Conservation (phyloP, 1,140 invertebrate species). For the Cepaea nemoralis region DNA sequence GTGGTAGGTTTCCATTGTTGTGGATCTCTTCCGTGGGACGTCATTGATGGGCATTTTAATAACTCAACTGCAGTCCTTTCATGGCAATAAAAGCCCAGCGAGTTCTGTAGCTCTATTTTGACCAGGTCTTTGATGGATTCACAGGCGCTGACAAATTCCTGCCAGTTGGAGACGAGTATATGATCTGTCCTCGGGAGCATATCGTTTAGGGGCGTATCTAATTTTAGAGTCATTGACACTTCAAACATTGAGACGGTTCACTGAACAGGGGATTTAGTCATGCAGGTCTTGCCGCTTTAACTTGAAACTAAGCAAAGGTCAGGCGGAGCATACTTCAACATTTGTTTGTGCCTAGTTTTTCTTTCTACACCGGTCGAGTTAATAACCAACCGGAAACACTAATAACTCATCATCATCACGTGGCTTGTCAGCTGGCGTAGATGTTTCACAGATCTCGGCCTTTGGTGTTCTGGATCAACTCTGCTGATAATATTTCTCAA, state of each 20-base stretch:
- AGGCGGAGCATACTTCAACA: too few relatives aligned
- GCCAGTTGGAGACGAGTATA: not conserved
- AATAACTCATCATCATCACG: too few relatives aligned
- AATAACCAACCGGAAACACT: too few relatives aligned
- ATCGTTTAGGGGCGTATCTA: conserved; percentile 2
- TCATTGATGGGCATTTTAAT: conserved; percentile 14
- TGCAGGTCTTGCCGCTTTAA: too few relatives aligned
- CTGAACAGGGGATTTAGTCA: too few relatives aligned
- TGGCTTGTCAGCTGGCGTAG: too few relatives aligned
- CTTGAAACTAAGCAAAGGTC: too few relatives aligned
- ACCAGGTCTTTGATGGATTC: not conserved
- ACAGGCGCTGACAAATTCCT: not conserved
- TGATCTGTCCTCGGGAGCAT: not conserved
- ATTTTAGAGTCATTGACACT: not conserved
- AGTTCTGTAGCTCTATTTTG: not conserved
- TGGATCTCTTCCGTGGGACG: not conserved
- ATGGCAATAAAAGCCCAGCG: not conserved
- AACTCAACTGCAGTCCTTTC: not conserved
- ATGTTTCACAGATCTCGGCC: too few relatives aligned
- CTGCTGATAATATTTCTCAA: too few relatives aligned
- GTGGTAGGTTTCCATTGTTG: not conserved
- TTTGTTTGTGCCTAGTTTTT: too few relatives aligned
- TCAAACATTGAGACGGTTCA: not conserved
- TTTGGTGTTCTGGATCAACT: too few relatives aligned
- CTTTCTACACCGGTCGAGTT: too few relatives aligned